Conservation (phyloP, 1,140 invertebrate species). For the Metaphire vulgaris region DNA sequence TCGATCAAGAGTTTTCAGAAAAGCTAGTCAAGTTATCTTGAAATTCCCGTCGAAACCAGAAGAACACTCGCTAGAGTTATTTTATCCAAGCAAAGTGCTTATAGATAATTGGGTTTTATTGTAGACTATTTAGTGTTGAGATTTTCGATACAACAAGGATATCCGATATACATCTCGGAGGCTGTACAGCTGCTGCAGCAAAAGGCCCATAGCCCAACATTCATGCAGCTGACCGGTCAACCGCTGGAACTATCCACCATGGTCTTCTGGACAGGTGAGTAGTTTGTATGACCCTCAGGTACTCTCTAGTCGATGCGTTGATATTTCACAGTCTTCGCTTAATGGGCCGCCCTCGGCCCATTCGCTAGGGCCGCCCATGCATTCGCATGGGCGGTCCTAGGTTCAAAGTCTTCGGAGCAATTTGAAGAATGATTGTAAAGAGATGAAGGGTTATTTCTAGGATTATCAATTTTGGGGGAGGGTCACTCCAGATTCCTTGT, state of each 20-base stretch:
- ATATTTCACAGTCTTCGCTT: background rate
- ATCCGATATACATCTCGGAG: background rate
- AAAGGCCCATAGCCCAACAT: background rate
- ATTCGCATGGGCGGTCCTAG: background rate
- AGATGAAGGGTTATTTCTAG: background rate
- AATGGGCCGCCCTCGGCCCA: background rate
- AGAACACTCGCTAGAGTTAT: too few relatives aligned
- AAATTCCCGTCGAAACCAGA: too few relatives aligned
- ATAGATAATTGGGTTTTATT: too few relatives aligned
- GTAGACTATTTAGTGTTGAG: background rate
- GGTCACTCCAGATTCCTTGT: too few relatives aligned
- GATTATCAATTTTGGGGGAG: background rate
- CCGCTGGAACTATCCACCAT: background rate
- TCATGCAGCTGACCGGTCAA: background rate
- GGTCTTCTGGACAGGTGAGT: background rate
- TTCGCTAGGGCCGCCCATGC: background rate
- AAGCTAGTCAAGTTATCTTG: too few relatives aligned
- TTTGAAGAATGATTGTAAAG: background rate
- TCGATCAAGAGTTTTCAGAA: too few relatives aligned
- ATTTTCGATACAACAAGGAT: background rate
- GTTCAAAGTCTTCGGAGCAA: background rate
- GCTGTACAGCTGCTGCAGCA: background rate
- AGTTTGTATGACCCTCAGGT: background rate
- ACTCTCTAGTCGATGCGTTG: background rate
- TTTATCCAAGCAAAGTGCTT: too few relatives aligned